Percentiles rank a stretch among this genome's conserved stretches.
These are phyloP conservation scores for Nothocercus nigrocapillus DNA, from an alignment of 2,113 vertebrate species.

Conservation along the genomic window DNA sequence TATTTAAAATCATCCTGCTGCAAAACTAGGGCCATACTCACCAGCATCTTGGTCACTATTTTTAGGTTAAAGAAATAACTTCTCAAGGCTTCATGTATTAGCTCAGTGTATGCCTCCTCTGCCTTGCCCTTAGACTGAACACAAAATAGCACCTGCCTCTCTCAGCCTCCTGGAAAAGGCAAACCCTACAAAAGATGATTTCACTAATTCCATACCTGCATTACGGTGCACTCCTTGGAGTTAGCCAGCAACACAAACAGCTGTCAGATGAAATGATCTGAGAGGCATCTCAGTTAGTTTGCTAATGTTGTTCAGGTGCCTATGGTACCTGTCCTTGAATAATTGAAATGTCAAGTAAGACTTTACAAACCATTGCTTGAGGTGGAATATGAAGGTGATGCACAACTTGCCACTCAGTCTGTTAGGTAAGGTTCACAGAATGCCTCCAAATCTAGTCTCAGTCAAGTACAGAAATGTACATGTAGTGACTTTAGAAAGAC, in stretches of 20 bases:
- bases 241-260: background rate
- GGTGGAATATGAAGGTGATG: background rate
- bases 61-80: background rate
- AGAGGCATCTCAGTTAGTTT: background rate
- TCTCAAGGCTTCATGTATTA: background rate
- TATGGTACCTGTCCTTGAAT: background rate
- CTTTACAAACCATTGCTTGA: background rate
- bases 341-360: conserved; percentile 8
- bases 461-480: background rate
- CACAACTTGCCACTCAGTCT: background rate
- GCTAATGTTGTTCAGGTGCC: background rate
- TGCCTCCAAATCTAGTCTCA: background rate
- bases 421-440: background rate
- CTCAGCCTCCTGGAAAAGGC: background rate
- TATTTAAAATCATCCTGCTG: background rate
- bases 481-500: background rate
- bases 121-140: background rate
- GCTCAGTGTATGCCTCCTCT: background rate
- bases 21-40: background rate
- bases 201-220: background rate
- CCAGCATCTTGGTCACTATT: background rate
- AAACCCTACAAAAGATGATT: background rate
- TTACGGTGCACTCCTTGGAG: background rate
- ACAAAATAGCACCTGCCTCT: background rate
- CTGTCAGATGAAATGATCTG: conserved; percentile 35